Base-by-base conservation (phyloP, 2,888 invertebrate species). In the Trichogramma evanescens region DNA sequence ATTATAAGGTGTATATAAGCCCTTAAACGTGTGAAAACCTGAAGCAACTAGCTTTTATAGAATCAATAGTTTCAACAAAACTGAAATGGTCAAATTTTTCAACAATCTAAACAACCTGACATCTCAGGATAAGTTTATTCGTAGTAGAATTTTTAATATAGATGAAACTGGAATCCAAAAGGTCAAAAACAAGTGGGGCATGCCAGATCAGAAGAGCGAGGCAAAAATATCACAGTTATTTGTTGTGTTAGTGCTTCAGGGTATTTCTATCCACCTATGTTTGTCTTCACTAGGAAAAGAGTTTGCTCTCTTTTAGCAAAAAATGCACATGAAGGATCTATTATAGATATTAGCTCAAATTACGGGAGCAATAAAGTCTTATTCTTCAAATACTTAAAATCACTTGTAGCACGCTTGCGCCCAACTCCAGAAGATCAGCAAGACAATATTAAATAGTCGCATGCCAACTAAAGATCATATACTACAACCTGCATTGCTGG, bases 121-220 rank as follows among this genome's bases (percentile, higher is more conserved):
- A 39, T 52, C 57, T 26, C 10, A 63, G 38, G 59, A 56, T 46
- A 62, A 65, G 10, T 64, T 68, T 38, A 9, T 39, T 44, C 13
- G 65, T 3, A 56, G 54, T 38, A 42, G 46, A n/a, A 67, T 67
- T 38, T 66, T 60, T 46, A 68, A 68, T 56, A 52, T 40, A 6
- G 63, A 67, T 51, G 62, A 69, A 54, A 69, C 64, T 9, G 65
- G 65, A 2, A 55, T 10, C 1, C 45, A 3, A 67, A 65, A 65
- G 63, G 59, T 5, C 58, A 64, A 52, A 58, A 54, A 49, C 64
- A 66, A 54, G 65, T 68, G 41, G 63, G 67, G 13, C 64, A 63
- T 39, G 45, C 67, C 6, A 66, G 65, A 6, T 66, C 66, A 40
- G 61, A 54, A 41, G 63, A 68, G 58, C 45, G 64, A 13, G 67